Percentiles rank a stretch among this genome's conserved stretches.
These are phyloP conservation scores for Philopotamus ludificatus DNA, from an alignment of 1,140 invertebrate species.

Conservation along the genomic window DNA sequence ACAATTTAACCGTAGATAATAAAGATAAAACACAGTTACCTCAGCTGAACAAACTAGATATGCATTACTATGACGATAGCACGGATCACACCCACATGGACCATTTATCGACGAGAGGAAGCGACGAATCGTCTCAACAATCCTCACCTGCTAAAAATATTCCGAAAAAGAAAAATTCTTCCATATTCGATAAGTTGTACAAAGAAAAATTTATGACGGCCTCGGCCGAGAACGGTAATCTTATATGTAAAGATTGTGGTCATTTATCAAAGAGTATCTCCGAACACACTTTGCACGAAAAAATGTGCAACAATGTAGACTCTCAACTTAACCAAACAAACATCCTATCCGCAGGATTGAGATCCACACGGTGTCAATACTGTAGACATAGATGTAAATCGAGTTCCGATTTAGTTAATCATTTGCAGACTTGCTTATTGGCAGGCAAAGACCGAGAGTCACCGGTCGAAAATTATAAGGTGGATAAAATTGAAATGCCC, in stretches of 20 bases:
- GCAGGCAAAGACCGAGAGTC: constrained; percentile 41
- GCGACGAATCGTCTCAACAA: constrained; percentile 46
- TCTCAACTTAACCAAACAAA: constrained; percentile 45
- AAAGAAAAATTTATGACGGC: constrained; percentile 68
- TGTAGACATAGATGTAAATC: constrained; percentile 83
- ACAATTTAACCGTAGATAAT: neutral
- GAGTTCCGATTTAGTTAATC: constrained; percentile 70
- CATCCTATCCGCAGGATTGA: constrained; percentile 52
- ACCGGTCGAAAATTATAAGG: constrained; percentile 37
- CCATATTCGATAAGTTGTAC: constrained; percentile 74
- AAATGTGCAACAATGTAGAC: constrained; percentile 58
- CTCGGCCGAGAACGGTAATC: constrained; percentile 56
- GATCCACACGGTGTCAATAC: constrained; percentile 80
- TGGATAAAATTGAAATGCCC: constrained; percentile 34
- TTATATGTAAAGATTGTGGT: constrained; percentile 72
- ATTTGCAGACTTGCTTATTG: constrained; percentile 66
- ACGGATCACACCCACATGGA: constrained; percentile 28
- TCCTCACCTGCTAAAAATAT: constrained; percentile 49
- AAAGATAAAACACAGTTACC: constrained; percentile 8
- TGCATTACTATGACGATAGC: constrained; percentile 29
- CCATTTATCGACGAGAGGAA: constrained; percentile 35
- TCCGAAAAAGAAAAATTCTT: constrained; percentile 69
- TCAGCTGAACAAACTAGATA: constrained; percentile 14
- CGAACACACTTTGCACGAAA: constrained; percentile 73
- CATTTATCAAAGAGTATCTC: constrained; percentile 83